Percentiles rank a stretch among this genome's conserved stretches.
phyloP scores from a whole-genome alignment of 2,797 vertebrate species.

The Euphonia xanthogaster region DNA sequence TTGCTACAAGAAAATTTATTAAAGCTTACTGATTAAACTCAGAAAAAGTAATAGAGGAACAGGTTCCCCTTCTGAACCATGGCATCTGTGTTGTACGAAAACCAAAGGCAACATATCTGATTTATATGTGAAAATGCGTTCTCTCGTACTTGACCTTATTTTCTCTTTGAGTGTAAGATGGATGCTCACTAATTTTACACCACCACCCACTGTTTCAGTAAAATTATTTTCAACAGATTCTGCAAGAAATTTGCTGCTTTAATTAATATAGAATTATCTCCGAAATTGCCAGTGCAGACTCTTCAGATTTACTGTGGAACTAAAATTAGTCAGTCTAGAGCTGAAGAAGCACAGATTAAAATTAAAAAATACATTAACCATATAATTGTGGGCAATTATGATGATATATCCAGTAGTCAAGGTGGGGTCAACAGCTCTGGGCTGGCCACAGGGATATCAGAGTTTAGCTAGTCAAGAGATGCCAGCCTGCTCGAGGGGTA shows the following conservation, averaged over 20 bases:
- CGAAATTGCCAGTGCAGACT: background rate
- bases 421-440: background rate
- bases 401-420: background rate
- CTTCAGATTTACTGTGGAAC: background rate
- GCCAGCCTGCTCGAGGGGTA: background rate
- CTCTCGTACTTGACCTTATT: background rate
- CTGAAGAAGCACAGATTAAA: conserved; percentile 4
- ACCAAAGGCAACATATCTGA: background rate
- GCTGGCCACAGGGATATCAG: background rate
- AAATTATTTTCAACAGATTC: conserved; percentile 18
- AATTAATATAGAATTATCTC: conserved; percentile 29
- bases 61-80: background rate
- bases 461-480: background rate
- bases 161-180: background rate
- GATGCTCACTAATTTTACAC: conserved; percentile 13
- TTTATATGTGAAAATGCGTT: background rate
- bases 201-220: background rate
- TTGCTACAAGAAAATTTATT: background rate
- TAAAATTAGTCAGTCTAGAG: conserved; percentile 9
- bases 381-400: background rate
- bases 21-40: background rate
- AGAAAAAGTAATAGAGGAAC: background rate
- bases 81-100: background rate
- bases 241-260: conserved; percentile 17
- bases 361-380: background rate